A percentile compares a stretch with the other conserved stretches of the same genome.
Conservation (phyloP, 2,888 invertebrate species). For the Cheilosia urbana region DNA sequence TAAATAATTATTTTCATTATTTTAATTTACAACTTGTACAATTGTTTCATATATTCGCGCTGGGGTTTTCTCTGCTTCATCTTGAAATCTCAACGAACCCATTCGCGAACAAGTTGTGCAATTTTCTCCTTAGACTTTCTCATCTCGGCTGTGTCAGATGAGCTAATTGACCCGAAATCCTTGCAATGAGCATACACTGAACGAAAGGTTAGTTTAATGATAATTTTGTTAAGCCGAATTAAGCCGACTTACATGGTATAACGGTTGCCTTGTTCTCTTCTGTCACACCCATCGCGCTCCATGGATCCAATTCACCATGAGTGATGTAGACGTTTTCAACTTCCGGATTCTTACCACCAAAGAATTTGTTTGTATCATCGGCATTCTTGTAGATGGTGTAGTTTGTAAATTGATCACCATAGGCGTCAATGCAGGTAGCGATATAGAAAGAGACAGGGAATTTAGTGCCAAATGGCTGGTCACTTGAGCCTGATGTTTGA, state of each 20-base stretch:
- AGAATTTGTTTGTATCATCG: conserved; percentile 84
- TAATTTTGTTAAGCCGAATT: not conserved
- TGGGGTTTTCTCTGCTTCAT: not conserved
- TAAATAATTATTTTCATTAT: not conserved
- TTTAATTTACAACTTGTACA: not conserved
- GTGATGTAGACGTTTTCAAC: conserved; percentile 85
- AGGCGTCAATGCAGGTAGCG: conserved; percentile 80
- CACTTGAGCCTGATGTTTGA: conserved; percentile 87
- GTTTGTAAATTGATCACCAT: conserved; percentile 77
- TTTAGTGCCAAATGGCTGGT: conserved; percentile 85
- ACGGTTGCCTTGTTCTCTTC: conserved; percentile 79
- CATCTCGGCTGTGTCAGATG: conserved; percentile 79
- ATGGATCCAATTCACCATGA: conserved; percentile 86
- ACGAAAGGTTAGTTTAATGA: conserved; percentile 12
- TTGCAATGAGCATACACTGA: conserved; percentile 79
- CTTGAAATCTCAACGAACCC: conserved; percentile 77
- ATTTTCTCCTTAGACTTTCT: conserved; percentile 80
- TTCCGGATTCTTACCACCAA: conserved; percentile 84
- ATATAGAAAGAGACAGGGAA: conserved; percentile 80
- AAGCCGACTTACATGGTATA: conserved; percentile 77
- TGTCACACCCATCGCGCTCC: conserved; percentile 85
- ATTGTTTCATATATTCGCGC: conserved; percentile 17
- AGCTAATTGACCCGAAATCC: conserved; percentile 80
- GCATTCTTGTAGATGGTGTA: conserved; percentile 76
- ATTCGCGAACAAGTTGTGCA: conserved; percentile 78